These are phyloP conservation scores for Melangyna quadrimaculata DNA, from an alignment of 2,888 invertebrate genomes.

Conservation along the genomic window DNA sequence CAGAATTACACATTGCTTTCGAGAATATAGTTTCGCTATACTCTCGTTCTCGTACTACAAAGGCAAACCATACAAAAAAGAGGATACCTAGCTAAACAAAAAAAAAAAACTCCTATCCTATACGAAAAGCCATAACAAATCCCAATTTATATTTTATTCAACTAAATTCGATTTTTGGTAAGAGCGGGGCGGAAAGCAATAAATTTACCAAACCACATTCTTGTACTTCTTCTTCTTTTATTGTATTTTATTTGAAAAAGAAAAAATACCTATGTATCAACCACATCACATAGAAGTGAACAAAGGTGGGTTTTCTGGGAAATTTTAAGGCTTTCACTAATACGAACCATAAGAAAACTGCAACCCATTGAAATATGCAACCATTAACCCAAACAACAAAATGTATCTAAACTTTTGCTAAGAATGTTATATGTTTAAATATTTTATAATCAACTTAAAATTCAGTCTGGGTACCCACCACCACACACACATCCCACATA, in stretches of 20 bases:
- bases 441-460: conserved; percentile 7
- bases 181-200: neutral
- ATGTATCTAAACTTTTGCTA: neutral
- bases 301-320: neutral
- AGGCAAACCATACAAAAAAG: neutral
- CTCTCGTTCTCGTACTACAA: conserved; percentile 28
- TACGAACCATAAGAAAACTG: neutral
- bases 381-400: conserved; percentile 4
- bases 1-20: neutral
- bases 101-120: conserved; percentile 17
- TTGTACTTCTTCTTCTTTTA: neutral
- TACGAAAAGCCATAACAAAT: conserved; percentile 40
- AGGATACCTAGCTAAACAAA: neutral
- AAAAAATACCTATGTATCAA: neutral
- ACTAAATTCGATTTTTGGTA: conserved; percentile 11
- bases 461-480: conserved; percentile 15
- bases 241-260: neutral
- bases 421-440: conserved; percentile 12
- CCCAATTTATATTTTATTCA: conserved; percentile 58
- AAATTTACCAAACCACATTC: neutral
- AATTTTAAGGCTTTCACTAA: too few species aligned
- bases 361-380: conserved; percentile 19
- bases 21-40: too few species aligned
- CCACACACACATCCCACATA: neutral
- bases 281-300: neutral